Percentiles rank a stretch among this genome's conserved stretches.
phyloP scores from a whole-genome alignment of 2,113 vertebrate species.

The Octodon degus region DNA sequence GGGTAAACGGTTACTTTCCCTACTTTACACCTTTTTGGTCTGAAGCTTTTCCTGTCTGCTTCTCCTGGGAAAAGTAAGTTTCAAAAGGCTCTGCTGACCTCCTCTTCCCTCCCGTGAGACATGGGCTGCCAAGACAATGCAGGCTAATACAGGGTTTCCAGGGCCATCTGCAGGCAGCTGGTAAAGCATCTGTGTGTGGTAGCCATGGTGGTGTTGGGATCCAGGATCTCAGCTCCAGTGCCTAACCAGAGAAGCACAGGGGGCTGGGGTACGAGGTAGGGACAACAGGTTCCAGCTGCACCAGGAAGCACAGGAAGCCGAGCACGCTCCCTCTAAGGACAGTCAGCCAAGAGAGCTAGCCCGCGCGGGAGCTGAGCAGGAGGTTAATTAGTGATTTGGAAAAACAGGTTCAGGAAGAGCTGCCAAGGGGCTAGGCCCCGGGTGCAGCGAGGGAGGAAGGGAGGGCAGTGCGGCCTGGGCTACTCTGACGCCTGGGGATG shows the following conservation, averaged over 20 bases:
- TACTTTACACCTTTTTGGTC: neutral
- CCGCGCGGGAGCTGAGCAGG: conserved; percentile 60
- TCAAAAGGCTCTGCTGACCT: conserved; percentile 30
- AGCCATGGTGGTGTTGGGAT: neutral
- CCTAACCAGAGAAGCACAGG: neutral
- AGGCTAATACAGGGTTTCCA: neutral
- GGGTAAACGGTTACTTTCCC: neutral
- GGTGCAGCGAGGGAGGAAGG: neutral
- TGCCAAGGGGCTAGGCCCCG: conserved; percentile 54
- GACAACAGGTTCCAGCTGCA: neutral
- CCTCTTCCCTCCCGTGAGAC: neutral
- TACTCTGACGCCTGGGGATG: neutral
- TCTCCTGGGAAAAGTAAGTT: conserved; percentile 18
- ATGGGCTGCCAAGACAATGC: neutral
- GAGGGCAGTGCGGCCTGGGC: rapidly evolving
- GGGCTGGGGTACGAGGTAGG: neutral
- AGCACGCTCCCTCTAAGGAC: conserved; percentile 36
- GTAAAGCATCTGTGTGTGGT: neutral
- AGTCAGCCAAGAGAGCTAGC: conserved; percentile 52
- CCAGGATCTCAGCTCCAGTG: neutral
- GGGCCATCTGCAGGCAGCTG: neutral
- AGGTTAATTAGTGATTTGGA: conserved; percentile 75
- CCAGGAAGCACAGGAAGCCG: conserved; percentile 10
- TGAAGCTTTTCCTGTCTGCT: neutral
- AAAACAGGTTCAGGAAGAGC: conserved; percentile 77